Evolutionary conservation across 1,140 invertebrate species (phyloP).

Genomic region (Neodiprion fabricii): DNA sequence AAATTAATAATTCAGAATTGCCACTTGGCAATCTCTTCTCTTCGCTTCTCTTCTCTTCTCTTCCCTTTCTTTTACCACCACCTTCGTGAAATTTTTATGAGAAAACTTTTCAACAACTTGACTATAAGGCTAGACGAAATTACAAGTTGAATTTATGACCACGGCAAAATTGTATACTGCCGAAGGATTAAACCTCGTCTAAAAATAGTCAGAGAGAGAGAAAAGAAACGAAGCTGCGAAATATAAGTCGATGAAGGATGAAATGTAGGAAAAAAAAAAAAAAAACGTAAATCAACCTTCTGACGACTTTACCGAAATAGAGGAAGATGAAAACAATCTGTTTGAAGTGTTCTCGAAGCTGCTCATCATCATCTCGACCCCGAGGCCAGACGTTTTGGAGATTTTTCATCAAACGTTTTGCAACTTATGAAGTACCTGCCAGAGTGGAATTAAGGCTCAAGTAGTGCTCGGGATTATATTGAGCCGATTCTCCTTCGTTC

Average conservation of each 20-base stretch:
- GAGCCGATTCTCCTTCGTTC: background rate
- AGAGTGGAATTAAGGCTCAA: background rate
- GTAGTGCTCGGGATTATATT: background rate
- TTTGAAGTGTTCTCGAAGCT: no score
- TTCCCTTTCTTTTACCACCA: no score
- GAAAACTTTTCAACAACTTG: constrained; percentile 1
- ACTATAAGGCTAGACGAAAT: background rate
- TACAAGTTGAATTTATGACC: background rate
- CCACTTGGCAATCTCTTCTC: background rate
- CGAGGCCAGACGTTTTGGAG: background rate
- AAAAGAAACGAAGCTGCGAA: no score
- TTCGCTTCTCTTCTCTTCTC: background rate
- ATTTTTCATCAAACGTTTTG: background rate
- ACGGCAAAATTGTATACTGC: no score
- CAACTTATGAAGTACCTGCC: background rate
- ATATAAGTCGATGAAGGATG: no score
- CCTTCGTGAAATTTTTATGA: background rate
- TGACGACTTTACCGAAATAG: no score
- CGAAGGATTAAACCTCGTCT: no score
- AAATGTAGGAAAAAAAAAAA: no score
- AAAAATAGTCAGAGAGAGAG: no score
- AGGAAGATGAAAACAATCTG: no score
- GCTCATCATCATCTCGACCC: no score
- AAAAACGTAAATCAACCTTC: no score
- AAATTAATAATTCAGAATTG: constrained; percentile 5